Base-by-base conservation (phyloP, 2,888 invertebrate genomes). In the Lasioglossum zephyrum region DNA sequence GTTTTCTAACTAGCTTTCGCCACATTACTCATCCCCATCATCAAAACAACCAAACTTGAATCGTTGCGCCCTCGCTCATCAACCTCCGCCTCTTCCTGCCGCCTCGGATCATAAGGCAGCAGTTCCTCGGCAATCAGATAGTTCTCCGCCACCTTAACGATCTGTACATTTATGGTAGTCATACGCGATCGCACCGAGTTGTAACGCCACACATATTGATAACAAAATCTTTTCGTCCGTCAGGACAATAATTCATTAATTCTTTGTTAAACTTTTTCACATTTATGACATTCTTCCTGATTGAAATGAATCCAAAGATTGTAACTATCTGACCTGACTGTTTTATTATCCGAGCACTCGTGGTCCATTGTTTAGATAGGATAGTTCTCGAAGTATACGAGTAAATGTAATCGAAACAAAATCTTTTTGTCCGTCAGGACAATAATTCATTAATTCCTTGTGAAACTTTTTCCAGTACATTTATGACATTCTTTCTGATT, bases 21-120 rank as follows among this genome's bases (percentile, higher is more conserved):
- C 63, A 63, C 63, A 63, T 63, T 63, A 63, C 63, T 63, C 63
- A 31, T 63, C 63, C 63, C 63, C 63, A 16, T 31, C 63, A 63
- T 63, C 63, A 16, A 63, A 63, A 63, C 63, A 63, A 63, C 63
- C 63, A 63, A 63, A 63, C 63, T 63, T 63, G 63, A 63, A 63
- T 63, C 31, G 63, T 63, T 63, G 63, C 63, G 31, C 63, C 6
- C 73, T 31, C 22, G 31, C 63, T 31, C 63, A 31, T 63, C 63
- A 63, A 63, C 31, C 63, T n/a, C 16, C 31, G 26, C 2, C 63
- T 31, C 31, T 31, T 31, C 6, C 63, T 63, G 31, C 31, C 6
- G 31, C 6, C 16, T 63, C 31, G 5, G 63, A 63, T 63, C 63
- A 31, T 31, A 31, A 16, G 63, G 63, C 31, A 31, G 31, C 63